Conservation (phyloP, 2,113 vertebrate species). For the Phycodurus eques region DNA sequence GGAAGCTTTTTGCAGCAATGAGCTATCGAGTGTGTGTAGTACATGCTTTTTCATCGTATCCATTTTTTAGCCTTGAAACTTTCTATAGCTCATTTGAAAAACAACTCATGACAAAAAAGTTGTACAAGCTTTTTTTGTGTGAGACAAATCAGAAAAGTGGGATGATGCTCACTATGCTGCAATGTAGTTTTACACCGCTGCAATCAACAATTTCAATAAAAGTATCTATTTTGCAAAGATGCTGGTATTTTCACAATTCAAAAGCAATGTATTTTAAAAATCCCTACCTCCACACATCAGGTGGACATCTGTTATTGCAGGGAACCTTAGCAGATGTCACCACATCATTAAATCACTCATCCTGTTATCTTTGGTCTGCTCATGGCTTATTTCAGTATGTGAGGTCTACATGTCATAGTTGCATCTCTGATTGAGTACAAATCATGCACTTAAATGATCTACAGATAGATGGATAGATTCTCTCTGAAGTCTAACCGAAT, state of each 20-base stretch:
- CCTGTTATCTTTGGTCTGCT: constrained; percentile 23
- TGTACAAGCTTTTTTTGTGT: not conserved
- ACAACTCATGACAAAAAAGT: not conserved
- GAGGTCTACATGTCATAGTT: constrained; percentile 25
- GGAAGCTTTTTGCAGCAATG: constrained; percentile 29
- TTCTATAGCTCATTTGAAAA: too few relatives aligned
- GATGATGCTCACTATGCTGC: not conserved
- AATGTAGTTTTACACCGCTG: not conserved
- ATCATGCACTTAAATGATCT: not conserved
- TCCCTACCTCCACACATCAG: not conserved
- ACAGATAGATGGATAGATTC: not conserved
- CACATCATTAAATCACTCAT: constrained; percentile 20
- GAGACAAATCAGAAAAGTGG: not conserved
- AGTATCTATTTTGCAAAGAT: not conserved
- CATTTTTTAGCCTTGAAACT: not conserved
- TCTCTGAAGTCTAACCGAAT: not conserved
- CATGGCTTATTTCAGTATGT: constrained; percentile 28
- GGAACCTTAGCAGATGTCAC: not conserved
- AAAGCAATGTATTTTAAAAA: not conserved
- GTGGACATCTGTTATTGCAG: not conserved
- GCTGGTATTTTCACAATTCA: not conserved
- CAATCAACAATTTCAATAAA: not conserved
- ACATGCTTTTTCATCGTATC: not conserved
- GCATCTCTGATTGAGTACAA: not conserved
- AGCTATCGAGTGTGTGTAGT: not conserved